phyloP scores from a whole-genome alignment of 37 sponge, comb jelly and placozoan species.

The Spongia lamella region DNA sequence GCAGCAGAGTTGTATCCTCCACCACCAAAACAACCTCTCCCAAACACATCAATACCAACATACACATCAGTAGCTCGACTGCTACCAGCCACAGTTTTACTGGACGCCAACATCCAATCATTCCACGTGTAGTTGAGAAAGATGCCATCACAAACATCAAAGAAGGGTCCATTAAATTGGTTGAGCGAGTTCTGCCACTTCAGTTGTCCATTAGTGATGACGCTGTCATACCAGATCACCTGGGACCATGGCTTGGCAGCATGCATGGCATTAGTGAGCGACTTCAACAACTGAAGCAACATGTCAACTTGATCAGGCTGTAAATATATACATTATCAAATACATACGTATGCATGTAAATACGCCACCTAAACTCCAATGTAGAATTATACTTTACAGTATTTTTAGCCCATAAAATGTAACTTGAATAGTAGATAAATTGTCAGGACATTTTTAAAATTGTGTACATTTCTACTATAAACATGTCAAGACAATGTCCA shows the following conservation, averaged over 20 bases:
- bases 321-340: too few species aligned
- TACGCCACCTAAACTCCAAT: too few species aligned
- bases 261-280: slow-evolving; percentile 75
- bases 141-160: slow-evolving; percentile 94
- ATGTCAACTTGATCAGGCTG: slow-evolving; percentile 52
- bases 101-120: slow-evolving; percentile 29
- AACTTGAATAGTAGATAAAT: too few species aligned
- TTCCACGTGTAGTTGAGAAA: slow-evolving; percentile 98
- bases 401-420: too few species aligned
- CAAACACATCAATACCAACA: slow-evolving; percentile 97
- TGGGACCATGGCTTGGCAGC: slow-evolving; percentile 58
- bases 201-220: slow-evolving; percentile 82
- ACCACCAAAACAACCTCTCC: slow-evolving; percentile 86
- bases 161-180: slow-evolving; percentile 73
- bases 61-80: slow-evolving; percentile 70
- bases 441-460: too few species aligned
- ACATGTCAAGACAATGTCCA: too few species aligned
- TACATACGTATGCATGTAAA: too few species aligned
- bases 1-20: slow-evolving; percentile 78
- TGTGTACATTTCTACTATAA: too few species aligned
- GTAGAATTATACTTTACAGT: too few species aligned
- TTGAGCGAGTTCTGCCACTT: slow-evolving; percentile 93
- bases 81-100: slow-evolving; percentile 43
- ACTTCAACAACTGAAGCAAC: slow-evolving; percentile 61
- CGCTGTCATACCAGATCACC: slow-evolving; percentile 98